Evolutionary conservation across 2,113 vertebrate species (phyloP).

Genomic region (Equus przewalskii): DNA sequence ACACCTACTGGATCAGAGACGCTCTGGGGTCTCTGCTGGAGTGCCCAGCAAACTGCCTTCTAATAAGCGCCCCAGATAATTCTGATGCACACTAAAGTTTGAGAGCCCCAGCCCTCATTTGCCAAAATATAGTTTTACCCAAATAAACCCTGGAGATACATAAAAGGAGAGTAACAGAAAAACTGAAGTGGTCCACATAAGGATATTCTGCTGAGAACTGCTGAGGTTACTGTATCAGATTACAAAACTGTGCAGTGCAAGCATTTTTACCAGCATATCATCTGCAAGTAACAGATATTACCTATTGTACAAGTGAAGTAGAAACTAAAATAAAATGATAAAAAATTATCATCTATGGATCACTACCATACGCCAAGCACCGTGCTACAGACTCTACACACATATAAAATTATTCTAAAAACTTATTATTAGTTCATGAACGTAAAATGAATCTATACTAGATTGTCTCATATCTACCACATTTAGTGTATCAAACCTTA

Average conservation of each 20-base stretch:
- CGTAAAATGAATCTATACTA: neutral
- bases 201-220: neutral
- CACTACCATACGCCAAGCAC: neutral
- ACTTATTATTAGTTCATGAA: neutral
- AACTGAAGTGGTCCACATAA: neutral
- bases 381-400: neutral
- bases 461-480: neutral
- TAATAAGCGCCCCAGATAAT: neutral
- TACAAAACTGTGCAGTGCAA: neutral
- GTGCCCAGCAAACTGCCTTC: constrained; percentile 50
- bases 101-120: neutral
- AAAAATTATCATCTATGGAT: neutral
- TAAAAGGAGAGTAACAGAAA: constrained; percentile 3
- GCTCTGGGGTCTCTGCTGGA: neutral
- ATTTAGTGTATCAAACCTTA: neutral
- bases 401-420: neutral
- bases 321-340: constrained; percentile 15
- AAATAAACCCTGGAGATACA: neutral
- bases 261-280: neutral
- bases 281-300: neutral
- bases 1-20: neutral
- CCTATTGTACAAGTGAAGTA: neutral
- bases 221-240: neutral
- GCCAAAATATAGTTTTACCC: neutral
- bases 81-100: neutral